phyloP scores from a whole-genome alignment of 2,797 vertebrate genomes.

The Loris lydekkerianus region DNA sequence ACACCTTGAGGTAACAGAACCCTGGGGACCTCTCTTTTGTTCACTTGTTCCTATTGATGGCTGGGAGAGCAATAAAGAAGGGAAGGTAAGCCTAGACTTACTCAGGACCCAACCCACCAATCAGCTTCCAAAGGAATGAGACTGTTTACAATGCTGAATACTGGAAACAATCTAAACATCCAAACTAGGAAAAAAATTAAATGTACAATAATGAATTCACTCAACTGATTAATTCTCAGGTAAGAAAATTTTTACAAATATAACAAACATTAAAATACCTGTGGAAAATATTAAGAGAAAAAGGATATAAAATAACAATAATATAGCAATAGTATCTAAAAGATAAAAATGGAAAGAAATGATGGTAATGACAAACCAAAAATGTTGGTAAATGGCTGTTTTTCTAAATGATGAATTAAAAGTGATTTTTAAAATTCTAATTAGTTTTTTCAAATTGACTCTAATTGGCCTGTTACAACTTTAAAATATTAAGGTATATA shows the following conservation, averaged over 20 bases:
- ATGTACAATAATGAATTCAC: not conserved
- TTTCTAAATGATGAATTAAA: constrained; percentile 31
- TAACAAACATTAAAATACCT: not conserved
- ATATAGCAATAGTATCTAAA: not conserved
- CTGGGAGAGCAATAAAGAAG: not conserved
- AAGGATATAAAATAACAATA: not conserved
- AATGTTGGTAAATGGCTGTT: not conserved
- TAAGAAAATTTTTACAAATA: not conserved
- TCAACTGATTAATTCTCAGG: not conserved
- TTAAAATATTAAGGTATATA: not conserved
- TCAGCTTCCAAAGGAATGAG: not conserved
- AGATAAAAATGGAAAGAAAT: constrained; percentile 8
- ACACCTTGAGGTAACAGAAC: not conserved
- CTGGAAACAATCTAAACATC: not conserved
- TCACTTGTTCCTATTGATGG: not conserved
- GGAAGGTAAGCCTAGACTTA: not conserved
- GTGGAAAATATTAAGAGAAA: not conserved
- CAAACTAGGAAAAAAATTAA: not conserved
- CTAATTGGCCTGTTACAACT: not conserved
- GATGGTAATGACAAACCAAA: not conserved
- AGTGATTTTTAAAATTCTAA: not conserved
- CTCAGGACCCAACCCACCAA: not conserved
- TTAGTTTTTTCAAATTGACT: not conserved
- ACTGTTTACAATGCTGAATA: not conserved
- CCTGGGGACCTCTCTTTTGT: too few species aligned